Evolutionary conservation across 1,140 invertebrate species (phyloP).

Genomic region (Cardiocondyla obscurior): DNA sequence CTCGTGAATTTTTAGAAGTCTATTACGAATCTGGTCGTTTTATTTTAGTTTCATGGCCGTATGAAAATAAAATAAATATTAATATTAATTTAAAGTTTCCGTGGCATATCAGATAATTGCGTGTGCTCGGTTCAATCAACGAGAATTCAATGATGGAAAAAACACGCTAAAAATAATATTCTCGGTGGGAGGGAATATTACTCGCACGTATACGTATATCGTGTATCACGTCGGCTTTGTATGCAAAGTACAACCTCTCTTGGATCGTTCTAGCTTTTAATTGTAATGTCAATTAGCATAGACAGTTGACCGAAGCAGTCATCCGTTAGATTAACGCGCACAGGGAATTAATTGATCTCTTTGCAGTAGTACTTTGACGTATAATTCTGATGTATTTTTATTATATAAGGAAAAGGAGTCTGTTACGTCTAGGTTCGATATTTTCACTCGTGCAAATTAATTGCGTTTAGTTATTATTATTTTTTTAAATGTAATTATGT

Average conservation of each 20-base stretch:
- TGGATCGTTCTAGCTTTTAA: neutral
- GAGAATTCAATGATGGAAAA: neutral
- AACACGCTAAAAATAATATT: neutral
- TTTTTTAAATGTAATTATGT: too few species aligned
- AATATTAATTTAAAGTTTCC: neutral
- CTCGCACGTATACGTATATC: neutral
- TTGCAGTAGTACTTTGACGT: neutral
- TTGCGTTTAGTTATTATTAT: too few species aligned
- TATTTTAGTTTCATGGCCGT: neutral
- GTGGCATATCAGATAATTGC: neutral
- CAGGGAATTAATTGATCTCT: neutral
- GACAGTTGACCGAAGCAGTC: neutral
- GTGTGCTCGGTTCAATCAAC: neutral
- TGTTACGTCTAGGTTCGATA: neutral
- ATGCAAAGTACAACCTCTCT: neutral
- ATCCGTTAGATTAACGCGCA: neutral
- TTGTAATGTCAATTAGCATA: slow-evolving; percentile 22
- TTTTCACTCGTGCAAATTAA: neutral
- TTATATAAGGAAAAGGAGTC: neutral
- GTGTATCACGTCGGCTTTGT: neutral
- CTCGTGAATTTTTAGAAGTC: too few species aligned
- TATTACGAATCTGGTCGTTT: neutral
- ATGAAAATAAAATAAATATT: too few species aligned
- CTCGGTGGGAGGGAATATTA: neutral
- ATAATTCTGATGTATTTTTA: too few species aligned